Percentiles rank a stretch among this genome's conserved stretches.
Conservation (phyloP, 2,797 vertebrate species). For the Eulemur rubriventer region DNA sequence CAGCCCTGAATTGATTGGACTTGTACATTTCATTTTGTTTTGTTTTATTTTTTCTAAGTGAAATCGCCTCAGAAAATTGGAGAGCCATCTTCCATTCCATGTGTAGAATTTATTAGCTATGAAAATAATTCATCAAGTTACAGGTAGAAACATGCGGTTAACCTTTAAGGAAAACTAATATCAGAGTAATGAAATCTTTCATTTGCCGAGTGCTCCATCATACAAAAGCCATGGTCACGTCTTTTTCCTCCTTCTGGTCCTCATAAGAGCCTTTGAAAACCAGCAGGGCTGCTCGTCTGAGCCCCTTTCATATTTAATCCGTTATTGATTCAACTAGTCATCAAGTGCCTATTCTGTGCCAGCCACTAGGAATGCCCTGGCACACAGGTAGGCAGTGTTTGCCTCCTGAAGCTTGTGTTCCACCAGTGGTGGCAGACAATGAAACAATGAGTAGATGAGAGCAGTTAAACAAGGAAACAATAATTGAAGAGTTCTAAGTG, state of each 20-base stretch:
- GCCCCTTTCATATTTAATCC: background rate
- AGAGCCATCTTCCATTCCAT: background rate
- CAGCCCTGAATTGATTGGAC: background rate
- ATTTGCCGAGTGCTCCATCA: background rate
- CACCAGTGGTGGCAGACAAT: background rate
- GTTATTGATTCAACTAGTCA: background rate
- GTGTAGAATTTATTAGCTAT: background rate
- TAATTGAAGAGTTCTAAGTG: background rate
- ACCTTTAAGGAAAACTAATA: background rate
- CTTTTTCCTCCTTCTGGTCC: background rate
- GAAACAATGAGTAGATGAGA: background rate
- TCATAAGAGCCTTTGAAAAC: background rate
- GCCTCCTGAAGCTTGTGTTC: background rate
- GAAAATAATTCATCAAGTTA: conserved; percentile 3
- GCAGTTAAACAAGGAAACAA: background rate
- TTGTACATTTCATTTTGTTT: conserved; percentile 10
- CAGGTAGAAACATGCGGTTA: background rate
- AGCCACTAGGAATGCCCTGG: background rate
- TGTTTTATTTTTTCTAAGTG: background rate
- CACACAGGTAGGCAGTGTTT: background rate
- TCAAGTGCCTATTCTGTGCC: background rate
- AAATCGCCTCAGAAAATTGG: conserved; percentile 23
- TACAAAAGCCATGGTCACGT: background rate
- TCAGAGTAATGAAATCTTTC: background rate
- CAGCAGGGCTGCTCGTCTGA: background rate